Conservation (phyloP, 2,113 vertebrate species). For the Stigmatopora nigra region DNA sequence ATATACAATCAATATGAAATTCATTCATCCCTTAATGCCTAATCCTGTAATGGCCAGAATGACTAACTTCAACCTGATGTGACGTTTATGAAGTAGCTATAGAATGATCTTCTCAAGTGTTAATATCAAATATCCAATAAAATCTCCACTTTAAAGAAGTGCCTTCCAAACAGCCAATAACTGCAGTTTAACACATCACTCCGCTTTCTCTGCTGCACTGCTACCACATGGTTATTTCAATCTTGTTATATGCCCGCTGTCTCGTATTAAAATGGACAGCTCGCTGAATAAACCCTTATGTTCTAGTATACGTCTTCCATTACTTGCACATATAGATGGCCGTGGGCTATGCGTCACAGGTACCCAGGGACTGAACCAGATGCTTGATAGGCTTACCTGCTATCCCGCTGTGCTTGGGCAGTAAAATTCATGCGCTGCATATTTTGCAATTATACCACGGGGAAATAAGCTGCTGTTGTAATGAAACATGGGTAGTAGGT, state of each 20-base stretch:
- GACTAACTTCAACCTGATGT: background rate
- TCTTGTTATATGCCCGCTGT: slow-evolving; percentile 37
- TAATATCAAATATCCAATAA: background rate
- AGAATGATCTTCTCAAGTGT: background rate
- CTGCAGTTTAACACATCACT: slow-evolving; percentile 22
- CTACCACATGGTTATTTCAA: slow-evolving; percentile 35
- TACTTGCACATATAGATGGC: slow-evolving; percentile 51
- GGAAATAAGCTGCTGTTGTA: slow-evolving; percentile 63
- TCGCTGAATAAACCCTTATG: slow-evolving; percentile 57
- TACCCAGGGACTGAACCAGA: slow-evolving; percentile 63
- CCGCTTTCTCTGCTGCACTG: slow-evolving; percentile 17
- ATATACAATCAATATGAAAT: background rate
- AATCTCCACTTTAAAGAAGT: background rate
- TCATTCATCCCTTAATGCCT: background rate
- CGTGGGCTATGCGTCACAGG: slow-evolving; percentile 49
- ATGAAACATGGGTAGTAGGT: slow-evolving; percentile 50
- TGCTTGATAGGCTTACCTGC: slow-evolving; percentile 67
- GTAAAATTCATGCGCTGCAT: slow-evolving; percentile 61
- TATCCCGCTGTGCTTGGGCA: slow-evolving; percentile 53
- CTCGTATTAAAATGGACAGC: slow-evolving; percentile 49
- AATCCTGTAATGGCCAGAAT: background rate
- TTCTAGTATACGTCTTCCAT: slow-evolving; percentile 50
- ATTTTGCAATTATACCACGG: slow-evolving; percentile 61
- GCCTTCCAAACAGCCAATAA: slow-evolving; percentile 20
- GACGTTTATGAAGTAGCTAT: background rate